Conservation (phyloP, 2,797 vertebrate species). For the Coregonus ussuriensis region DNA sequence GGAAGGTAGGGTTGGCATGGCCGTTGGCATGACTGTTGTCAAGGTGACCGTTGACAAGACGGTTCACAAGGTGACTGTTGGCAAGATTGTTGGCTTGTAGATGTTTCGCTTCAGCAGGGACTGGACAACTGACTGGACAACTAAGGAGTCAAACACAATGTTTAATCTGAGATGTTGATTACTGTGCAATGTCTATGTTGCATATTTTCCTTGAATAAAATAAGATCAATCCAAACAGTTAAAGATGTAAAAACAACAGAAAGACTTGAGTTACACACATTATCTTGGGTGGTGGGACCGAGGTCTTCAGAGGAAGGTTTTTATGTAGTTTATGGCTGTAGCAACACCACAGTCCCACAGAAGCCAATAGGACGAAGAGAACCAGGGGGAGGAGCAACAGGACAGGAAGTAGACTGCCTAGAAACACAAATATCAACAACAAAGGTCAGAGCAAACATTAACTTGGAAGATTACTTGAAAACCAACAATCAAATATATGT, state of each 20-base stretch:
- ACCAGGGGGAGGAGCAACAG: constrained; percentile 61
- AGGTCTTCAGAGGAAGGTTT: constrained; percentile 59
- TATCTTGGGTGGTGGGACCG: constrained; percentile 46
- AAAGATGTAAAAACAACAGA: background rate
- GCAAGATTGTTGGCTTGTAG: constrained; percentile 57
- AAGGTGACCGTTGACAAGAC: constrained; percentile 9
- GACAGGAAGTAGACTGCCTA: constrained; percentile 60
- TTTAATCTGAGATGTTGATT: background rate
- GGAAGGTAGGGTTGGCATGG: constrained; percentile 76
- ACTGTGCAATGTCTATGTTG: background rate
- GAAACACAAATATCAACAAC: constrained; percentile 5
- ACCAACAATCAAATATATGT: background rate
- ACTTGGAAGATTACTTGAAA: background rate
- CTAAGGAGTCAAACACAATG: constrained; percentile 14
- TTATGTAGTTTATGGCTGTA: constrained; percentile 69
- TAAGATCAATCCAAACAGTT: background rate
- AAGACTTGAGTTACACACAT: constrained; percentile 41
- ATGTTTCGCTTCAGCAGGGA: constrained; percentile 42
- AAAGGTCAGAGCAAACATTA: background rate
- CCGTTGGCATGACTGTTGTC: constrained; percentile 42
- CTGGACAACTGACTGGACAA: constrained; percentile 46
- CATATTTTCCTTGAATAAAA: background rate
- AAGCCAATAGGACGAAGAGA: constrained; percentile 55
- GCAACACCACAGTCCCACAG: constrained; percentile 64
- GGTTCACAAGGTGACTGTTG: constrained; percentile 21